Evolutionary conservation across 2,113 vertebrate genomes (phyloP).

Genomic region (Taurulus bubalis): DNA sequence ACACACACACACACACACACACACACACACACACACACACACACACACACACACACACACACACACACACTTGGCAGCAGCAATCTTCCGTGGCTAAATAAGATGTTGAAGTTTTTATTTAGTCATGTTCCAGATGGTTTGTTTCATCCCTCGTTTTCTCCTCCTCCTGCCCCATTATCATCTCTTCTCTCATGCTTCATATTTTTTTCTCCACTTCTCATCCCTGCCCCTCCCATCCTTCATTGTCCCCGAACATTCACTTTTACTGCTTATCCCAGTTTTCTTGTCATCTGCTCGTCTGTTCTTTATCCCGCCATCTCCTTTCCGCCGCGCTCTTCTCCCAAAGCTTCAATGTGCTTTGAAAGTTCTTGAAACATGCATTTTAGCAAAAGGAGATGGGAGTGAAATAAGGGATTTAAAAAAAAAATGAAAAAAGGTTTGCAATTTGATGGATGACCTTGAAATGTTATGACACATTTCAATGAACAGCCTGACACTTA

Average conservation of each 20-base stretch:
- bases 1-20: background rate
- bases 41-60: background rate
- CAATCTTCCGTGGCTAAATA: constrained; percentile 46
- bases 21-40: background rate
- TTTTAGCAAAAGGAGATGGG: constrained; percentile 17
- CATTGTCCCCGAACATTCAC: background rate
- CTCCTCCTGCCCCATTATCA: constrained; percentile 23
- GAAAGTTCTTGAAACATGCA: constrained; percentile 24
- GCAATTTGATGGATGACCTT: constrained; percentile 39
- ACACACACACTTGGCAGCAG: constrained; percentile 42
- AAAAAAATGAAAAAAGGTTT: background rate
- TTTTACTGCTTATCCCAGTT: constrained; percentile 15
- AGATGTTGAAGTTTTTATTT: constrained; percentile 45
- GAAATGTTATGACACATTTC: constrained; percentile 31
- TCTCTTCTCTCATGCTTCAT: constrained; percentile 14
- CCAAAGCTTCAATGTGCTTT: constrained; percentile 38
- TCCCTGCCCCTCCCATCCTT: constrained; percentile 1
- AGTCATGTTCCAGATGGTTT: constrained; percentile 66
- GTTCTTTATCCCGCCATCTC: constrained; percentile 48
- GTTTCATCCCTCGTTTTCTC: constrained; percentile 49
- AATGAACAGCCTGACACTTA: constrained; percentile 14
- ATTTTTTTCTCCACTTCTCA: constrained; percentile 1
- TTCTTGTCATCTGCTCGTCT: constrained; percentile 22
- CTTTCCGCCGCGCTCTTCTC: background rate
- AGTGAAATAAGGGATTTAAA: constrained; percentile 18